Base-by-base conservation (phyloP, 1,140 invertebrate genomes). In the Ganaspis sp. region DNA sequence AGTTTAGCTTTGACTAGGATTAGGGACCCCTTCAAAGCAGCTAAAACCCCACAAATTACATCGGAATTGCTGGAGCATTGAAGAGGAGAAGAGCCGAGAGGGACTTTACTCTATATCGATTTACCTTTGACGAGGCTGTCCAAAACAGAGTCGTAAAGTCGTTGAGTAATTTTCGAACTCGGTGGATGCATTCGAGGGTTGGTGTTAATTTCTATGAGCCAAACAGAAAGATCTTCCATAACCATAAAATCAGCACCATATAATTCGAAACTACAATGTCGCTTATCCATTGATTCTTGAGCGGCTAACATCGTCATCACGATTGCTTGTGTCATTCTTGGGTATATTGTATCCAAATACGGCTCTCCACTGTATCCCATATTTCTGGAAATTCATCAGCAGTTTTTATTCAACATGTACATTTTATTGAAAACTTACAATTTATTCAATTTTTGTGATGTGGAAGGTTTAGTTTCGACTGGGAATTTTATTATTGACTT, bases 191-290 rank as follows among this genome's bases (percentile, higher is more conserved):
- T 94, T 83, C 96, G 96, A 0, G 97, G 97, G 87, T 95, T 95
- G 0, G 96, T 96, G 91, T 98, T 98, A 77, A 98, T 98, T 91
- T 99, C 97, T 81, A 99, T 97, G 54, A 99, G 90, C 95, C 97
- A 98, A 0, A 97, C 97, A 76, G 94, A 94, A 72, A 95, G 95
- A 84, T 97, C 95, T 84, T 97, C 95, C 79, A 96, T 95, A 15
- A 95, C 85, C 92, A 98, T 95, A 87, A 98, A 98, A 91, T 98
- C 98, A 49, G 97, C 97, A 6, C 97, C 97, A 86, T 97, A 98
- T 17, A 98, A 87, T 88, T 98, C 97, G 89, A 98, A 98, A 79
- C 94, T 94, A 84, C 96, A 96, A 78, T 94, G 94, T 76, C 95
- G 92, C 19, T 94, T 91, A 69, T 96, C 94, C 80, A 98, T 94